phyloP scores from a whole-genome alignment of 2,113 vertebrate genomes.

The Arizona elegans region DNA sequence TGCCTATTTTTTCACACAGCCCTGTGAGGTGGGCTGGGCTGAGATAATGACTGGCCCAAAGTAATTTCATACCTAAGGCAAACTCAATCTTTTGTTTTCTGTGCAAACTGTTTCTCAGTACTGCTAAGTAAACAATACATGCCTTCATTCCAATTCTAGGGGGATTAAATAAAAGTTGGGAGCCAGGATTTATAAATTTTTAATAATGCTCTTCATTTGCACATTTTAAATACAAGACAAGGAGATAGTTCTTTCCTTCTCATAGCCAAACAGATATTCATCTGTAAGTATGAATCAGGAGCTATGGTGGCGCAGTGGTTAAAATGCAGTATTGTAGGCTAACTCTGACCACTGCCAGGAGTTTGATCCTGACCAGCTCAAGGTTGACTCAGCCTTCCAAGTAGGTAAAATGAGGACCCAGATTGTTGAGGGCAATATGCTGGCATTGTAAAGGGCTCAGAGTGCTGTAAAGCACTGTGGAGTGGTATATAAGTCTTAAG shows the following conservation, averaged over 20 bases:
- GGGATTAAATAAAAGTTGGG: background rate
- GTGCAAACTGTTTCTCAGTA: background rate
- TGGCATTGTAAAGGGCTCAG: background rate
- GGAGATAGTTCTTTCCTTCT: background rate
- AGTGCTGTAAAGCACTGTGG: background rate
- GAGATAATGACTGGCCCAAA: background rate
- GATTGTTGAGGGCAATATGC: background rate
- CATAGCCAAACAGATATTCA: background rate
- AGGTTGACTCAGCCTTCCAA: background rate
- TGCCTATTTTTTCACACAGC: background rate
- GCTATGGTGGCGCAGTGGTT: background rate
- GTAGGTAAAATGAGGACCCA: background rate
- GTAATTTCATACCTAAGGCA: background rate
- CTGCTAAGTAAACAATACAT: background rate
- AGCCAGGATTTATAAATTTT: background rate
- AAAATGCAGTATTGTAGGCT: background rate
- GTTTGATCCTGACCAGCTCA: background rate
- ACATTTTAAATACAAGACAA: background rate
- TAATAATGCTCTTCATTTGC: background rate
- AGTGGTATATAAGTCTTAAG: background rate
- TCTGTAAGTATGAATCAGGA: background rate
- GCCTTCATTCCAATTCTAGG: background rate
- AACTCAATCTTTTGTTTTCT: background rate
- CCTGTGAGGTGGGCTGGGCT: background rate
- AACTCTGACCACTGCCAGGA: background rate